Base-by-base conservation (phyloP, 2,797 vertebrate species). In the Hippoglossus hippoglossus region DNA sequence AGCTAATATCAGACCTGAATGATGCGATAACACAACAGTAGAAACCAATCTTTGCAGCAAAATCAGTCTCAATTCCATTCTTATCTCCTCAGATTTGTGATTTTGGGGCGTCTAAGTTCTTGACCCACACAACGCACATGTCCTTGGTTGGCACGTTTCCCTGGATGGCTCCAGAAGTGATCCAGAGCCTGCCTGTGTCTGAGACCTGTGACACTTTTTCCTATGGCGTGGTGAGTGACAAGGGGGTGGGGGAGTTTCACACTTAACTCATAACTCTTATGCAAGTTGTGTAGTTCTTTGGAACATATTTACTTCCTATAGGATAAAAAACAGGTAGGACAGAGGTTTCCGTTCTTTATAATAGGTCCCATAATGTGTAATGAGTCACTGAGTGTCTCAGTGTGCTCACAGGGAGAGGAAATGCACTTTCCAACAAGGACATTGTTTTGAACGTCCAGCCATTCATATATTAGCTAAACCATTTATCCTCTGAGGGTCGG, bases 141-240 rank as follows among this genome's bases (percentile, higher is more conserved):
- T 99, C 98, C 11, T 87, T 99, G 86, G 98, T 99, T 84, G 98
- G 98, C 55, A 99, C 98, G 16, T 99, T 99, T 90, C 97, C 98
- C 0, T 99, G 98, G 98, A 99, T 99, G 98, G 98, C 98, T 54
- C 98, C 98, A 2, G 98, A 99, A 93, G 97, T 99, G 82, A 99
- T 99, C 84, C 98, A 99, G 49, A 99, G 98, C 74, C 94, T 99
- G 67, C 98, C 97, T 2, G 96, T 99, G 82, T 98, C 97, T 72
- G 98, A 99, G 94, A 99, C 97, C 0, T 99, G 98, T 89, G 98
- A 99, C 91, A 96, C 97, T 0, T 99, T 98, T 90, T 99, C 98
- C 0, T 99, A 97, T 0, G 97, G 97, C 54, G 98, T 99, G 96
- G 98, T 99, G 91, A 96, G 97, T 96, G 73, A 62, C 8, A 28